Conservation (phyloP, 2,888 invertebrate genomes). For the Drosophila rubida region DNA sequence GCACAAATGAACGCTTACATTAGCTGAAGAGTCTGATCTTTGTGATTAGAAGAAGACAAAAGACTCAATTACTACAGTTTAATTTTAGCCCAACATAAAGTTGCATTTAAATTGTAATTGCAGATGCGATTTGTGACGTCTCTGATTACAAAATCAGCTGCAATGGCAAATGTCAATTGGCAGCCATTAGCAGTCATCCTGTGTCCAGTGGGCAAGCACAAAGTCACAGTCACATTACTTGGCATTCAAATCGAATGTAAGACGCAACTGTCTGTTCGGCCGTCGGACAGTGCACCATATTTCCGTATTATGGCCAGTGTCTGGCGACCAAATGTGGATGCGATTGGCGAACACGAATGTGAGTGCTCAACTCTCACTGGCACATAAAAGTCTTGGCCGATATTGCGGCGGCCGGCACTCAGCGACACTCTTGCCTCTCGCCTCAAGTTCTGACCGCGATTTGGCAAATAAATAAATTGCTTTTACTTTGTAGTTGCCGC, state of each 20-base stretch:
- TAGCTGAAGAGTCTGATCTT: constrained; percentile 8
- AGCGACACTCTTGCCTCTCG: neutral
- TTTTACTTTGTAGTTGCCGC: constrained; percentile 50
- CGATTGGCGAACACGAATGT: neutral
- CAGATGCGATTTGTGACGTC: too few species aligned
- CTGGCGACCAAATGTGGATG: constrained; percentile 4
- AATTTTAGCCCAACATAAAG: too few species aligned
- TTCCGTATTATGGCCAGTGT: constrained; percentile 58
- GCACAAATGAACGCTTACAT: constrained; percentile 32
- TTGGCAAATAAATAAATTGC: constrained; percentile 63
- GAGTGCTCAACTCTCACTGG: constrained; percentile 6
- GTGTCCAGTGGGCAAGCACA: constrained; percentile 38
- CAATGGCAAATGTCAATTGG: constrained; percentile 30
- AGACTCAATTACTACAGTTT: too few species aligned
- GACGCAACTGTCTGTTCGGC: constrained; percentile 59
- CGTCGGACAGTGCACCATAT: constrained; percentile 43
- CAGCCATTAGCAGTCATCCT: constrained; percentile 43
- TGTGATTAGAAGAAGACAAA: neutral
- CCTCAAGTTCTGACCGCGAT: constrained; percentile 34
- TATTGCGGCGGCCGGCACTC: constrained; percentile 14
- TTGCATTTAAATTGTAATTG: too few species aligned
- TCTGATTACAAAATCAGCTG: constrained; percentile 14
- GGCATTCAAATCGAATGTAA: constrained; percentile 40
- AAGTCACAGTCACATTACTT: constrained; percentile 50
- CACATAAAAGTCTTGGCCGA: constrained; percentile 23